Evolutionary conservation across 1,140 invertebrate species (phyloP), one percentile per base, ranked within the genome.

Genomic region (Lasioglossum baleicum): DNA sequence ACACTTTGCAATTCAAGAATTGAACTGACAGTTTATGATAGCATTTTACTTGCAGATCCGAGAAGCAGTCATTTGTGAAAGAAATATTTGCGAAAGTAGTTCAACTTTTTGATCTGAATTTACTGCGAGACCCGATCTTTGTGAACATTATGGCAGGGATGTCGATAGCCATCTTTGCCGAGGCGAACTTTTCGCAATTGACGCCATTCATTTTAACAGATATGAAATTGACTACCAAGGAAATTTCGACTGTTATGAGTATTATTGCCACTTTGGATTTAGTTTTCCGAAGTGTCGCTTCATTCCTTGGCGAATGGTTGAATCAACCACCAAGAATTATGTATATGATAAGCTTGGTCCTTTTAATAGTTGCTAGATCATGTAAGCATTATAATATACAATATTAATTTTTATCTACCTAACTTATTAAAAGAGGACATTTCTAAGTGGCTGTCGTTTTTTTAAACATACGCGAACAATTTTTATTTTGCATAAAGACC

Each of bases 141-240:
- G 89, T 96, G 2, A 96, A 95, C 87, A 94, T 96, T 58, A 94
- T 96, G 91, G 80, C 95, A n/a, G 95, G 95, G 0, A 90, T 96
- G 74, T 95, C 95, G 0, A 88, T 96, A 2, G 95, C 95, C 0
- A 94, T 95, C 17, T 95, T 95, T 84, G 95, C 94, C 0, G 96
- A 96, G 87, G 93, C 95, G 3, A 96, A 96, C 86, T 96, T 96
- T 84, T 94, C 95, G 3, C 88, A 95, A 6, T 81, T 96, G 15
- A 94, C 95, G 3, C 95, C 96, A 26, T 95, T 96, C 44, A 95
- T 96, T 51, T 88, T 96, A 3, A 93, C 93, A 20, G 95, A 96
- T 53, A 92, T 93, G 70, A 70, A 93, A 20, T 95, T 95, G 75
- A 90, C 92, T 15, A 95, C 93, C 2, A 81, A 90, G 2, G 82